phyloP scores from a whole-genome alignment of 1,140 invertebrate species.

The Leptinotarsa defecta region DNA sequence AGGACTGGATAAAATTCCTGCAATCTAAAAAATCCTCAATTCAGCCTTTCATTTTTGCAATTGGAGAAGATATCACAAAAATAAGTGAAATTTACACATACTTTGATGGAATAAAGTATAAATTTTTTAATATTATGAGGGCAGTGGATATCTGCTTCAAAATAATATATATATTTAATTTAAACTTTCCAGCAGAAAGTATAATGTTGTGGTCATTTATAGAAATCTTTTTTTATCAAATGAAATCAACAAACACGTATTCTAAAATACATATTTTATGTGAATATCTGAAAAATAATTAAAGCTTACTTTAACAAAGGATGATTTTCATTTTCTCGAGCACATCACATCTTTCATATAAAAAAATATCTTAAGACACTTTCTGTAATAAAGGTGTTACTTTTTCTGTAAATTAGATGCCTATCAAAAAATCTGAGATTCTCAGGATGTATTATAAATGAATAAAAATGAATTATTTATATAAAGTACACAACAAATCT shows the following conservation, averaged over 20 bases:
- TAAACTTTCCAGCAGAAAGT: background rate
- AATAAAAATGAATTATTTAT: too few relatives aligned
- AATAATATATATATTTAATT: slow-evolving; percentile 5
- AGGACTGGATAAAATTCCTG: slow-evolving; percentile 1
- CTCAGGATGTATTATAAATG: too few relatives aligned
- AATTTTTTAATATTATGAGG: background rate
- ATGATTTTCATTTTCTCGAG: too few relatives aligned
- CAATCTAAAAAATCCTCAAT: background rate
- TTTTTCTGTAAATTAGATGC: too few relatives aligned
- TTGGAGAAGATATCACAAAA: background rate
- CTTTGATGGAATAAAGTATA: background rate
- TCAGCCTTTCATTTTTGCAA: background rate
- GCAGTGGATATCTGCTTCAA: slow-evolving; percentile 1
- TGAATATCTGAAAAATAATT: background rate
- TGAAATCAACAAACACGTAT: slow-evolving; percentile 4
- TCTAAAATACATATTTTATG: background rate
- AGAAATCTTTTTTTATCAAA: background rate
- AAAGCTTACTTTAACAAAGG: too few relatives aligned
- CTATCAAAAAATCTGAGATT: too few relatives aligned
- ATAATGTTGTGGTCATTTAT: background rate
- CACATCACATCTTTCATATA: too few relatives aligned
- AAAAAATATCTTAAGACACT: too few relatives aligned
- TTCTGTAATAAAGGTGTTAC: too few relatives aligned
- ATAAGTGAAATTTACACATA: background rate
- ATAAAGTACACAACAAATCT: too few relatives aligned